Conservation (phyloP, 2,888 invertebrate genomes). For the Ectropis crepuscularia region DNA sequence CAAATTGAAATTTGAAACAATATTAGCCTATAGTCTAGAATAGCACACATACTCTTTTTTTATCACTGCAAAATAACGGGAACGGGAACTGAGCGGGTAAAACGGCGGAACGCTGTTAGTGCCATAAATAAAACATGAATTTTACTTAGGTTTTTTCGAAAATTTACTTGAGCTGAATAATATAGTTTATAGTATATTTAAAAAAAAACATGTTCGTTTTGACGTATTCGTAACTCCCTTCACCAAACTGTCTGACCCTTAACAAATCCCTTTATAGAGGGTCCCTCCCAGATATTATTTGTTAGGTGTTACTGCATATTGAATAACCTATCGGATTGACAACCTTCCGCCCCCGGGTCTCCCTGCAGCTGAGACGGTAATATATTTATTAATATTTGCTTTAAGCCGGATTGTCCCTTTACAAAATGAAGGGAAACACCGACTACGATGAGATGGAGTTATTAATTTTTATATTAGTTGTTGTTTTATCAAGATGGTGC, state of each 20-base stretch:
- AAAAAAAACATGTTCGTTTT: too few relatives aligned
- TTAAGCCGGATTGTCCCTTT: not conserved
- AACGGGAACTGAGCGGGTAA: too few relatives aligned
- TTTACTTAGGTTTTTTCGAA: too few relatives aligned
- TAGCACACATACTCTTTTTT: too few relatives aligned
- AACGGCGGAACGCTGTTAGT: too few relatives aligned
- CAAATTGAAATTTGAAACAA: too few relatives aligned
- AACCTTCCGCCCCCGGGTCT: constrained; percentile 40
- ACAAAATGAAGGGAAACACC: too few relatives aligned
- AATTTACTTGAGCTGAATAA: too few relatives aligned
- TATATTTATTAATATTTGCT: constrained; percentile 23
- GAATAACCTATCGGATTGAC: constrained; percentile 50
- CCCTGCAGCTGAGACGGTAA: constrained; percentile 15
- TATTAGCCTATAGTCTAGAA: too few relatives aligned
- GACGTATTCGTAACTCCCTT: not conserved
- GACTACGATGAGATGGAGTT: not conserved
- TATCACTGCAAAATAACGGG: too few relatives aligned
- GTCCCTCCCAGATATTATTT: constrained; percentile 37
- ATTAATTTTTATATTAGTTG: not conserved
- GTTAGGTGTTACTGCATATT: constrained; percentile 47
- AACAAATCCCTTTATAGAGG: constrained; percentile 42
- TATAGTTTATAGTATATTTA: too few relatives aligned
- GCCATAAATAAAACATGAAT: too few relatives aligned
- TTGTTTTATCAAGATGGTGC: not conserved
- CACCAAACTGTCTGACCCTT: constrained; percentile 23